Conservation (phyloP, 2,888 invertebrate species). For the Crossocerus cetratus region DNA sequence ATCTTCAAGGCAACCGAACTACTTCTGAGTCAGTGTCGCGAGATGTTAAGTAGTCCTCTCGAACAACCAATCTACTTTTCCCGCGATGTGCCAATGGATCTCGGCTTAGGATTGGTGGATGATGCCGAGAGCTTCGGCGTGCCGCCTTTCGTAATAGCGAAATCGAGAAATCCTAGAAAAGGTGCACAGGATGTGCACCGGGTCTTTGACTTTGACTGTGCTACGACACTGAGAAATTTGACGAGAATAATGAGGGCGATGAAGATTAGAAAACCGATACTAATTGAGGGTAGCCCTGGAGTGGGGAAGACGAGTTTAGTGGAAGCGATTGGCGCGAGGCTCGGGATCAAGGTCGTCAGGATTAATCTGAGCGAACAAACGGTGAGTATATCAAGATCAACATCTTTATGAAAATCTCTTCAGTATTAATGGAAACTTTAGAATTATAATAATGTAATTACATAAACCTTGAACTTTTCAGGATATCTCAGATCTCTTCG, state of each 20-base stretch:
- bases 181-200: conserved; percentile 65
- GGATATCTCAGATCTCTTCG: conserved; percentile 98
- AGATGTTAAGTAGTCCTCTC: too few species aligned
- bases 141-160: conserved; percentile 86
- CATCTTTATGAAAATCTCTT: too few species aligned
- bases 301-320: conserved; percentile 99
- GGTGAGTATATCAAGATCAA: conserved; percentile 78
- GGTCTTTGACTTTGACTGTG: conserved; percentile 86
- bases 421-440: too few species aligned
- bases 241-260: conserved; percentile 91
- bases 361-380: conserved; percentile 99
- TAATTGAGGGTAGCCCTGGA: conserved; percentile 98
- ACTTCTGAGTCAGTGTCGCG: not conserved
- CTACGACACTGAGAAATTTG: conserved; percentile 89
- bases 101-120: conserved; percentile 35
- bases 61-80: too few species aligned
- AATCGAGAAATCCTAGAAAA: conserved; percentile 62
- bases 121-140: conserved; percentile 82
- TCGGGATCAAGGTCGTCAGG: conserved; percentile 90
- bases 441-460: not conserved
- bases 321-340: conserved; percentile 89
- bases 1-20: not conserved
- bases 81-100: conserved; percentile 53
- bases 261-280: conserved; percentile 93
- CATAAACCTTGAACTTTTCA: conserved; percentile 67